phyloP scores from a whole-genome alignment of 2,797 vertebrate species.

The Telmatherina bonti region DNA sequence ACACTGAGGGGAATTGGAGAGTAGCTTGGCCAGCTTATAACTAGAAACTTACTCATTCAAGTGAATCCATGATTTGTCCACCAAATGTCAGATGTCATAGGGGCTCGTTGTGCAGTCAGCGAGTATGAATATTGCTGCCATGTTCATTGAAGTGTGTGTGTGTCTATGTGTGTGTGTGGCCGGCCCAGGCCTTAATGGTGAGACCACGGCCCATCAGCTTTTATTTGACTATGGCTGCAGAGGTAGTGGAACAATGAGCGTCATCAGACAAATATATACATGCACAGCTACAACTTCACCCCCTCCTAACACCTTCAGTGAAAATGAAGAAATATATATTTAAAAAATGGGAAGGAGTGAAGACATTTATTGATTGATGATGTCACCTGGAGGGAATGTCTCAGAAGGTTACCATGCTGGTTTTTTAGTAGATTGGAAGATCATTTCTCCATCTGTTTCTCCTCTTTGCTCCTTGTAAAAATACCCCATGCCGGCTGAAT shows the following conservation, averaged over 20 bases:
- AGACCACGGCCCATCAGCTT: conserved; percentile 75
- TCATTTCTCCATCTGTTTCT: conserved; percentile 72
- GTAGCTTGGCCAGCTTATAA: conserved; percentile 65
- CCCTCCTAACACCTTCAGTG: conserved; percentile 28
- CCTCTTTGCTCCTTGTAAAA: conserved; percentile 54
- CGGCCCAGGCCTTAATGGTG: conserved; percentile 64
- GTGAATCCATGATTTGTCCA: conserved; percentile 77
- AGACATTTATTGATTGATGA: conserved; percentile 77
- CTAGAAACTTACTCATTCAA: conserved; percentile 74
- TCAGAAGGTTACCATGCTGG: conserved; percentile 63
- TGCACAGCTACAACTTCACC: conserved; percentile 8
- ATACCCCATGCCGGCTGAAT: conserved; percentile 63
- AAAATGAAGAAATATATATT: conserved; percentile 5
- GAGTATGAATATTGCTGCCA: conserved; percentile 72
- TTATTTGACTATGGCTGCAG: conserved; percentile 69
- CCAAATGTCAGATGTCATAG: conserved; percentile 79
- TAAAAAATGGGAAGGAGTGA: not conserved
- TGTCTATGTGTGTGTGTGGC: conserved; percentile 42
- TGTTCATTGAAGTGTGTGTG: conserved; percentile 58
- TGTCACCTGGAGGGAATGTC: conserved; percentile 73
- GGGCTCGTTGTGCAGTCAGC: conserved; percentile 72
- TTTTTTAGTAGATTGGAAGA: conserved; percentile 49
- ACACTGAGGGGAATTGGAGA: conserved; percentile 60
- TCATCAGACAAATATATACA: conserved; percentile 52
- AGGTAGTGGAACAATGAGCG: conserved; percentile 68